phyloP scores from a whole-genome alignment of 2,797 vertebrate species.

The Sebastes taczanowskii region DNA sequence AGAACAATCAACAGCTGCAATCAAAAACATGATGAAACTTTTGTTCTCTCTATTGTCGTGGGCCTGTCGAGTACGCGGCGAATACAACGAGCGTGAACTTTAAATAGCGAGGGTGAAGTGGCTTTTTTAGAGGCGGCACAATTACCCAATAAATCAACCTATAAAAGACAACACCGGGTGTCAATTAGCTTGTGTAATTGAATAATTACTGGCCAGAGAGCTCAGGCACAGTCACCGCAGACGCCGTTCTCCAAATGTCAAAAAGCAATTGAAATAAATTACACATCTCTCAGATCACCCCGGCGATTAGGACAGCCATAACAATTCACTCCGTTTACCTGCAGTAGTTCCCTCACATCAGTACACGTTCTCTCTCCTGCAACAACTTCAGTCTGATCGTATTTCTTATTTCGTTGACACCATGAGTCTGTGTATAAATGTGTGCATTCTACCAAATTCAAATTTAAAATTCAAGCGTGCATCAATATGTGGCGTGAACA shows the following conservation, averaged over 20 bases:
- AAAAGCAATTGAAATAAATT: conserved; percentile 96
- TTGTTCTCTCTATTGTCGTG: conserved; percentile 37
- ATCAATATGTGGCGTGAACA: neutral
- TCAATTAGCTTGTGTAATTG: conserved; percentile 90
- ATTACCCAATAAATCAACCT: conserved; percentile 89
- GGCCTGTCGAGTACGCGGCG: conserved; percentile 39
- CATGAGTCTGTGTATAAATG: neutral
- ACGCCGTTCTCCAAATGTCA: conserved; percentile 93
- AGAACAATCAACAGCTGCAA: conserved; percentile 50
- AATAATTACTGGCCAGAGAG: conserved; percentile 93
- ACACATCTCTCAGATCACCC: conserved; percentile 88
- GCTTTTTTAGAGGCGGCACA: conserved; percentile 86
- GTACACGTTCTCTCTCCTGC: neutral
- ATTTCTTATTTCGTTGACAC: neutral
- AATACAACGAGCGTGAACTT: conserved; percentile 38
- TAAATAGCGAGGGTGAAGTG: conserved; percentile 85
- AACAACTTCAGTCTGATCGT: neutral
- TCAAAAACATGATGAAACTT: conserved; percentile 49
- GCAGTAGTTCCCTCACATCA: conserved; percentile 61
- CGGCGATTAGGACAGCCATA: conserved; percentile 86
- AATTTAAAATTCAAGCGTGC: neutral
- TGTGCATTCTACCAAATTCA: neutral
- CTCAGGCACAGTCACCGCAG: conserved; percentile 85
- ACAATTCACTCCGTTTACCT: conserved; percentile 86
- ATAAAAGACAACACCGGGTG: conserved; percentile 91